Evolutionary conservation across 2,888 invertebrate genomes (phyloP).

Genomic region (Rhingia campestris): DNA sequence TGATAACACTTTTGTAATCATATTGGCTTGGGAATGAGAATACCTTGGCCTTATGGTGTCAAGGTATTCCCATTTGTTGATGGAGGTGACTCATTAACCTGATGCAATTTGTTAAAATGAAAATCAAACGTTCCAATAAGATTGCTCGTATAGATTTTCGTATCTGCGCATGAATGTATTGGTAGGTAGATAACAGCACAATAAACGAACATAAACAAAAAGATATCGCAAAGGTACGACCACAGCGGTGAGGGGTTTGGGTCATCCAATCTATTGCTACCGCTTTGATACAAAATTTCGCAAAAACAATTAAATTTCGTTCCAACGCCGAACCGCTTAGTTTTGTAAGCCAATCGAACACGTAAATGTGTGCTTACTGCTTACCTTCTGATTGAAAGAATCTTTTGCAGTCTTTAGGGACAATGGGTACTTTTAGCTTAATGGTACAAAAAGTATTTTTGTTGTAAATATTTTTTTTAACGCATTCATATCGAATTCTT

Average conservation of each 20-base stretch:
- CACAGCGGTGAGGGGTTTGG: constrained; percentile 10
- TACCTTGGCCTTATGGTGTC: background rate
- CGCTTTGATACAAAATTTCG: constrained; percentile 29
- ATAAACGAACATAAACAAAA: background rate
- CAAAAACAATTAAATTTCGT: constrained; percentile 8
- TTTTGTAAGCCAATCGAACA: background rate
- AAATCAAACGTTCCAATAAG: constrained; percentile 12
- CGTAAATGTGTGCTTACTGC: background rate
- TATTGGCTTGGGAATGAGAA: too few relatives aligned
- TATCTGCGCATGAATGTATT: background rate
- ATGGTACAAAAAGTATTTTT: background rate
- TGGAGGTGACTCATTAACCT: constrained; percentile 21
- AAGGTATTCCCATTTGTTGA: constrained; percentile 1
- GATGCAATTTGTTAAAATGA: constrained; percentile 32
- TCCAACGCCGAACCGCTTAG: constrained; percentile 1
- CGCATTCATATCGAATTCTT: constrained; percentile 34
- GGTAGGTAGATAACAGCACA: constrained; percentile 32
- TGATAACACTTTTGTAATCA: too few relatives aligned
- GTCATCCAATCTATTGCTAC: constrained; percentile 34
- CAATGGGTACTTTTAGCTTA: constrained; percentile 10
- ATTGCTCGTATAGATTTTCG: background rate
- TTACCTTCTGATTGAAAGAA: background rate
- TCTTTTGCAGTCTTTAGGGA: background rate
- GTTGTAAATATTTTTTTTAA: constrained; percentile 7
- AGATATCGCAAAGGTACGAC: constrained; percentile 15